Percentiles rank a stretch among this genome's conserved stretches.
Conservation (phyloP, 92 coral and sea anemone genomes). For the Muricea muricata region DNA sequence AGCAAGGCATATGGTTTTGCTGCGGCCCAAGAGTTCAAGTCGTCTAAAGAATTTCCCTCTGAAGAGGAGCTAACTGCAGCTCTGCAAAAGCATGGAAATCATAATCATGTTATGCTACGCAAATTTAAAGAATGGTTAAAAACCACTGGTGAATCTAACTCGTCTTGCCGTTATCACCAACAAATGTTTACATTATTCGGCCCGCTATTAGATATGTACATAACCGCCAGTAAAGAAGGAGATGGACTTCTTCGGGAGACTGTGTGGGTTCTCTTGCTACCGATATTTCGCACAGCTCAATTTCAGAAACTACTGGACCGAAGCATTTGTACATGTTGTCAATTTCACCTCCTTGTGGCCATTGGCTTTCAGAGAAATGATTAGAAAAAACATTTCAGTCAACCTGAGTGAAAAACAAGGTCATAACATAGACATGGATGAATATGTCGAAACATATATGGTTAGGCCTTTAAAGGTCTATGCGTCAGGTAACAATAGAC, state of each 20-base stretch:
- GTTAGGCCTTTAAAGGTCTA: slow-evolving; percentile 55
- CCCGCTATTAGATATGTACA: slow-evolving; percentile 49
- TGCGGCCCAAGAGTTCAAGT: slow-evolving; percentile 53
- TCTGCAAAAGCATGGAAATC: slow-evolving; percentile 11
- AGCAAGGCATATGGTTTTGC: slow-evolving; percentile 63
- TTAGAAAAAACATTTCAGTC: slow-evolving; percentile 27
- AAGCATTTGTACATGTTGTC: too few species aligned
- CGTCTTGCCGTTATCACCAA: slow-evolving; percentile 28
- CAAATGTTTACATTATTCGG: slow-evolving; percentile 57
- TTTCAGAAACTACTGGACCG: too few species aligned
- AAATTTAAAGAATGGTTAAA: slow-evolving; percentile 39
- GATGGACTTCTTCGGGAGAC: background rate
- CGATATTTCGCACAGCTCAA: too few species aligned
- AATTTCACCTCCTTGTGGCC: too few species aligned
- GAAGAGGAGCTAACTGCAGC: background rate
- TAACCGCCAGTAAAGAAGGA: background rate
- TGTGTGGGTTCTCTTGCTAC: too few species aligned
- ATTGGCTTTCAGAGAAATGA: background rate
- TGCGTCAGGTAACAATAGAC: too few species aligned
- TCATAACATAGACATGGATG: too few species aligned
- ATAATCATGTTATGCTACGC: slow-evolving; percentile 8
- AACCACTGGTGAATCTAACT: background rate
- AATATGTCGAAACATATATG: slow-evolving; percentile 40
- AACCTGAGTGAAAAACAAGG: slow-evolving; percentile 31
- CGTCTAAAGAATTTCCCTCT: slow-evolving; percentile 36